Conservation (phyloP, 2,888 invertebrate species). For the Hemicrepidius hirtus region DNA sequence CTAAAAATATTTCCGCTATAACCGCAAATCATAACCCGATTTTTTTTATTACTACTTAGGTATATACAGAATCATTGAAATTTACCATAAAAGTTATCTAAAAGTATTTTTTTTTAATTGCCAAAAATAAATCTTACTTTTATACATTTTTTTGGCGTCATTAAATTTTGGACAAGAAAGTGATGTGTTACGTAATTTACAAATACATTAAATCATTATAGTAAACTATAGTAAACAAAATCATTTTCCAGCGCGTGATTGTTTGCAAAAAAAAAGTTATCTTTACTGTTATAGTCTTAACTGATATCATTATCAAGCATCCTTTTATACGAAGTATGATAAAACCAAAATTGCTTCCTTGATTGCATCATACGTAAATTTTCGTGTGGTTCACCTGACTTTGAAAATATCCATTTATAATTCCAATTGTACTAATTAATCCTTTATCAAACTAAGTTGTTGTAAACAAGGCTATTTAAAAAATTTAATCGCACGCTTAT, state of each 20-base stretch:
- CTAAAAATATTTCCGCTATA: conserved; percentile 9
- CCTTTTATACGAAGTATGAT: not conserved
- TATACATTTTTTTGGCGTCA: not conserved
- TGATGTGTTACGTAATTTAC: conserved; percentile 6
- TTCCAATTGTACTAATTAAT: conserved; percentile 5
- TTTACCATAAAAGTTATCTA: no score
- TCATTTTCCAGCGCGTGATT: conserved; percentile 6
- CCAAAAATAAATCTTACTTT: not conserved
- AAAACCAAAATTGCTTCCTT: not conserved
- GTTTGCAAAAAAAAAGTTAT: conserved; percentile 3
- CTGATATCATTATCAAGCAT: not conserved
- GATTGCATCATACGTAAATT: not conserved
- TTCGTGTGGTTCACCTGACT: not conserved
- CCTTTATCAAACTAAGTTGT: conserved; percentile 12
- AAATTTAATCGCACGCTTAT: conserved; percentile 34
- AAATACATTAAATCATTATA: conserved; percentile 28
- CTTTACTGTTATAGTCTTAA: not conserved
- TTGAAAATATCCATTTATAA: conserved; percentile 1
- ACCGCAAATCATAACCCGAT: not conserved
- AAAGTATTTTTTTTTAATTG: no score
- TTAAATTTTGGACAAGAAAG: not conserved
- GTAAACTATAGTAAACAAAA: conserved; percentile 29
- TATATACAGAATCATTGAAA: no score
- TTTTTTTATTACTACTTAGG: no score
- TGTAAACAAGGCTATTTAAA: conserved; percentile 40